These are phyloP conservation scores for Lagopus muta DNA, from an alignment of 2,113 vertebrate genomes.

Conservation along the genomic window DNA sequence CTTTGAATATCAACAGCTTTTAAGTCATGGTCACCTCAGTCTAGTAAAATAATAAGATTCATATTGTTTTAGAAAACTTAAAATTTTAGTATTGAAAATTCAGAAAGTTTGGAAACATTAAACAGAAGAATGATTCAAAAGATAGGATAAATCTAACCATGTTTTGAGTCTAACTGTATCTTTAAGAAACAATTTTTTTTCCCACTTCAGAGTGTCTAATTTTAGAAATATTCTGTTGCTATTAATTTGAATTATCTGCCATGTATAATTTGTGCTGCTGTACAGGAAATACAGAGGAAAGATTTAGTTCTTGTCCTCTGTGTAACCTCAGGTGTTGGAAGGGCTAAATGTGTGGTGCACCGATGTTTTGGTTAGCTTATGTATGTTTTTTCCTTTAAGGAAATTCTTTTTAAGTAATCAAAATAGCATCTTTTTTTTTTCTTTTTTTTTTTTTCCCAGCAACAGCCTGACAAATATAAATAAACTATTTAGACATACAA, in stretches of 20 bases:
- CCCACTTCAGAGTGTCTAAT: neutral
- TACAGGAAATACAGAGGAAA: neutral
- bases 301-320: slow-evolving; percentile 60
- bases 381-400: slow-evolving; percentile 78
- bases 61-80: neutral
- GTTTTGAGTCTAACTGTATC: neutral
- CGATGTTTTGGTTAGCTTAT: slow-evolving; percentile 73
- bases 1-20: neutral
- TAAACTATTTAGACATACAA: neutral
- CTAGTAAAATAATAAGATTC: neutral
- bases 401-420: slow-evolving; percentile 58
- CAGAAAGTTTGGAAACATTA: neutral
- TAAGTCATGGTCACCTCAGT: neutral
- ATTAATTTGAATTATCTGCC: neutral
- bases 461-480: slow-evolving; percentile 62
- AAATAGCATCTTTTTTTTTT: neutral
- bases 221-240: neutral
- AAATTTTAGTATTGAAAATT: neutral
- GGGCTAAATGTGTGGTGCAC: slow-evolving; percentile 62
- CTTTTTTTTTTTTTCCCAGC: neutral
- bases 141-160: neutral
- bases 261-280: neutral
- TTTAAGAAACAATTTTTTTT: neutral
- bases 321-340: slow-evolving; percentile 75
- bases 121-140: neutral